phyloP scores from a whole-genome alignment of 2,888 invertebrate species.

The Drosophila yooni region DNA sequence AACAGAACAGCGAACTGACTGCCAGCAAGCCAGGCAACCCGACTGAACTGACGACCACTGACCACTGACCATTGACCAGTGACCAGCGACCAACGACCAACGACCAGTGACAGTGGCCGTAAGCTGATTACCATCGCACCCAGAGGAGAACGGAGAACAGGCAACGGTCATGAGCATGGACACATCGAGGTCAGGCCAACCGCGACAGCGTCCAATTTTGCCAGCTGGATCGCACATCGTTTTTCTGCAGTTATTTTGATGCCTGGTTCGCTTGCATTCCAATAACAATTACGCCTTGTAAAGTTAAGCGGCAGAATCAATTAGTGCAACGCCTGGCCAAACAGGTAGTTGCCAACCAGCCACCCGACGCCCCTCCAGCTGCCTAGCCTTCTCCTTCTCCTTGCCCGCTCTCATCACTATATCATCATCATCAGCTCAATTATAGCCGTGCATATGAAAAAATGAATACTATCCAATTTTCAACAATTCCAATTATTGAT shows the following conservation, averaged over 20 bases:
- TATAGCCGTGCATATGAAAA: neutral
- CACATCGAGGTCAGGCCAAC: conserved; percentile 41
- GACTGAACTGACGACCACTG: conserved; percentile 17
- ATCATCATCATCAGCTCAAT: conserved; percentile 27
- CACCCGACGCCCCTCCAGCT: neutral
- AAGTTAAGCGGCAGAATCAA: conserved; percentile 73
- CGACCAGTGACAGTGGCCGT: conserved; percentile 27
- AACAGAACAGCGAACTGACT: conserved; percentile 42
- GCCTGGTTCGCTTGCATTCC: conserved; percentile 43
- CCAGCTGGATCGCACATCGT: conserved; percentile 12
- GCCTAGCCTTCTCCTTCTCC: neutral
- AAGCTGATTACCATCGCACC: conserved; percentile 50
- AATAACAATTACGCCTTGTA: conserved; percentile 63
- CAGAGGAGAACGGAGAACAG: conserved; percentile 1
- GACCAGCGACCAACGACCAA: conserved; percentile 1
- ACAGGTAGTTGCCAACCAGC: conserved; percentile 14
- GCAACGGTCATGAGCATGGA: conserved; percentile 4
- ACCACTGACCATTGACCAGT: conserved; percentile 4
- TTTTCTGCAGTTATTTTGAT: neutral
- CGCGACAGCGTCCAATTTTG: conserved; percentile 23
- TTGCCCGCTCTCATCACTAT: neutral
- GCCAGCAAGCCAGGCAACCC: conserved; percentile 2
- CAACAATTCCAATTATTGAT: neutral
- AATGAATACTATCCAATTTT: neutral
- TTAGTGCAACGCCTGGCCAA: conserved; percentile 59